A percentile compares a stretch with the other conserved stretches of the same genome.
phyloP scores from a whole-genome alignment of 2,113 vertebrate genomes.

The Centropristis striata region DNA sequence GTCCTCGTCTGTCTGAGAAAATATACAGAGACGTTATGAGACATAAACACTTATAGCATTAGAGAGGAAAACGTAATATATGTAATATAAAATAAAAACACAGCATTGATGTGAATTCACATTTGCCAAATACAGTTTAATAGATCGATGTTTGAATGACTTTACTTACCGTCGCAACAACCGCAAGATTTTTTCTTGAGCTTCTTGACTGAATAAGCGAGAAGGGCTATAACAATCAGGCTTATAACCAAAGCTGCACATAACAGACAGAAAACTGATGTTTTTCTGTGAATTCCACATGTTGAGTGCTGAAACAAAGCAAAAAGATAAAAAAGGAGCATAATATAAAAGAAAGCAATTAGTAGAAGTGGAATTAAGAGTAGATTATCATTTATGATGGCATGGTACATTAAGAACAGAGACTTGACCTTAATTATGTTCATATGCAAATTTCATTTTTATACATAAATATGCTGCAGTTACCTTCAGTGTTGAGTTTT shows the following conservation, averaged over 20 bases:
- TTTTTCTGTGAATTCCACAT: accelerated
- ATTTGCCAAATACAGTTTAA: accelerated
- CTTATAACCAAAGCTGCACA: conserved; percentile 28
- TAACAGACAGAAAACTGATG: not conserved
- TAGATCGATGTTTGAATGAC: not conserved
- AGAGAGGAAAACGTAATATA: not conserved
- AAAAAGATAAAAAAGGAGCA: too few species aligned
- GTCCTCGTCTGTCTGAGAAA: conserved; percentile 32
- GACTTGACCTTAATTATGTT: accelerated
- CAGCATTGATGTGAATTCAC: not conserved
- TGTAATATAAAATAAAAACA: not conserved
- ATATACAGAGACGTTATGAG: not conserved
- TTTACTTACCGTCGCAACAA: conserved; percentile 16
- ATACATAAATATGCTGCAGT: not conserved
- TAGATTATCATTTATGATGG: not conserved
- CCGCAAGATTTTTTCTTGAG: not conserved
- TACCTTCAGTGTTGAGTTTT: conserved; percentile 40
- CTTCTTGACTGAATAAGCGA: conserved; percentile 29
- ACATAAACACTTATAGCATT: not conserved
- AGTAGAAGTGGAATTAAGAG: not conserved
- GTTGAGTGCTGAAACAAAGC: conserved; percentile 3
- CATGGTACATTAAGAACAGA: not conserved
- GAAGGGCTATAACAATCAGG: conserved; percentile 35
- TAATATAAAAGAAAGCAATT: not conserved
- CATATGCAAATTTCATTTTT: not conserved